Evolutionary conservation across 2,113 vertebrate species (phyloP), one percentile per base, ranked within the genome.

Genomic region (Orthonyx spaldingii): DNA sequence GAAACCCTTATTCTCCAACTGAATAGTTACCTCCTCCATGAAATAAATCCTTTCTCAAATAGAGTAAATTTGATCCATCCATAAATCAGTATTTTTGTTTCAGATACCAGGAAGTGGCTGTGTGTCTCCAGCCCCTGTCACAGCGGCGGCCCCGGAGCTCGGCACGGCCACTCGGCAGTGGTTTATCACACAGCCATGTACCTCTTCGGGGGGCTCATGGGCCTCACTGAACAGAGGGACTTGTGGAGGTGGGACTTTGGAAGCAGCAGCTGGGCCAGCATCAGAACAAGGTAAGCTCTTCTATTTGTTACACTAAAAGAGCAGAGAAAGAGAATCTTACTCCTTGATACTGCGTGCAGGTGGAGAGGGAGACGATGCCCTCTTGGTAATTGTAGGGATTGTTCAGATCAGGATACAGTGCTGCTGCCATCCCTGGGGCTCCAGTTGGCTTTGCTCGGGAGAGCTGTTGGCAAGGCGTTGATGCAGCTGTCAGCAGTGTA

Each of bases 211-310:
- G 99, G 99, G 17, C 84, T 99, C 95, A 97, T 97, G 86, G 98
- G 98, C 46, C 93, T 99, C 65, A 96, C 84, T 15, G 98, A 99
- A 92, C 98, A 98, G 96, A 98, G 96, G 52, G 98, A 99, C 96
- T 97, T 99, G 84, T 99, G 98, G 99, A 98, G 76, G 80, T 99
- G 98, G 98, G 98, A 97, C 79, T 98, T 97, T 24, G 57, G 44
- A 78, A 97, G 66, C 94, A 92, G 96, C 68, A 96, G 74, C n/a
- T 99, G 98, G 98, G 98, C 94, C 92, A 97, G 69, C 78, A 98
- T 99, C 94, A 98, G 76, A 96, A 98, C 94, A 77, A 98, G 96
- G 99, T 98, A 91, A 98, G 55, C 30, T 30, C 3, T 33, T 27
- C n/a, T 75, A 15, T 44, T 59, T 49, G 56, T 78, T 81, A 69